Percentiles rank a stretch among this genome's conserved stretches.
Evolutionary conservation across 2,113 vertebrate species (phyloP).

Genomic region (Otis tarda): DNA sequence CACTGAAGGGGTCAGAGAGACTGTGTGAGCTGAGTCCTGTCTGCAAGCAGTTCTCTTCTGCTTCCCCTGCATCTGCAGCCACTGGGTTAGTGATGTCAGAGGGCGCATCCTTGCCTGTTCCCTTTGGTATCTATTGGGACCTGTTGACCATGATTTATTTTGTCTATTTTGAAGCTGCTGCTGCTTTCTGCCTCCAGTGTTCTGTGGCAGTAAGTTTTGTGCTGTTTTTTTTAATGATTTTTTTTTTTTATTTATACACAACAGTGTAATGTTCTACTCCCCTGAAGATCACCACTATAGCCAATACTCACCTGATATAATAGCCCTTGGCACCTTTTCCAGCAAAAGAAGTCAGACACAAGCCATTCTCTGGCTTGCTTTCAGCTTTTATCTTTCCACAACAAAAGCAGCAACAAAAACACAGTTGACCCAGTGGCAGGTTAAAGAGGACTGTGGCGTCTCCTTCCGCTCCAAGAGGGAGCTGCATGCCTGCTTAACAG

Average conservation of each 20-base stretch:
- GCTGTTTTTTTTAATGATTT: background rate
- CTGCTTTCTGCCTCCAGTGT: background rate
- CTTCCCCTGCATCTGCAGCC: background rate
- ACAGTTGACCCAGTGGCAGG: background rate
- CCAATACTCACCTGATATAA: background rate
- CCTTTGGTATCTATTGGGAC: background rate
- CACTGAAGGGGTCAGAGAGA: background rate
- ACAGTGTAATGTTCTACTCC: background rate
- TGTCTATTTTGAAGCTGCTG: background rate
- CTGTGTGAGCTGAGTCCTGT: background rate
- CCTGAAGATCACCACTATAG: background rate
- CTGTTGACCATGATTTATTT: background rate
- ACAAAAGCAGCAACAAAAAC: background rate
- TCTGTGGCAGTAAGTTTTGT: background rate
- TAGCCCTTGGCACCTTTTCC: background rate
- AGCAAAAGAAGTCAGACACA: background rate
- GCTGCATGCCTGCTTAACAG: background rate
- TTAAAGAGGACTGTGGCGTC: background rate
- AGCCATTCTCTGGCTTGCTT: slow-evolving; percentile 10
- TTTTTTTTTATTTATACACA: background rate
- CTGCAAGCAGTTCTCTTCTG: fast-evolving
- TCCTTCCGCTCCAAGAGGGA: background rate
- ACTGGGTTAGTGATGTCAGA: background rate
- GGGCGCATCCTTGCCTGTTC: background rate
- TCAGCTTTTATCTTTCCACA: slow-evolving; percentile 18